phyloP scores from a whole-genome alignment of 2,888 invertebrate species.

The Dynastes grantii region DNA sequence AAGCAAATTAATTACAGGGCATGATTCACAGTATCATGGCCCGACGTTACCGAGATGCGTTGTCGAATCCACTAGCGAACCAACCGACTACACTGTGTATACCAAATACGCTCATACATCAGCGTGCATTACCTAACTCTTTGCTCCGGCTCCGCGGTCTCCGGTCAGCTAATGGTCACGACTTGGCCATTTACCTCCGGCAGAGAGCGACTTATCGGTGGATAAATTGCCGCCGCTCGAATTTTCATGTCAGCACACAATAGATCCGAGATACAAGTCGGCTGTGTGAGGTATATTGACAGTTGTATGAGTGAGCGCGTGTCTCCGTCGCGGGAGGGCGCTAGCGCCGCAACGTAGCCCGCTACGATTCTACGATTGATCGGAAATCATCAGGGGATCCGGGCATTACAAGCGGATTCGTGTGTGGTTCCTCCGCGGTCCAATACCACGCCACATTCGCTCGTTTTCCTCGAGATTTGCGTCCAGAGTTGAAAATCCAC shows the following conservation, averaged over 20 bases:
- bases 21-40: conserved; percentile 55
- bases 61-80: neutral
- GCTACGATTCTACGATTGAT: conserved; percentile 47
- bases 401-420: conserved; percentile 40
- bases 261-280: conserved; percentile 68
- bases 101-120: conserved; percentile 58
- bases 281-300: conserved; percentile 69
- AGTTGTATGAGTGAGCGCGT: conserved; percentile 67
- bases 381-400: conserved; percentile 45
- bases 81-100: neutral
- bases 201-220: conserved; percentile 74
- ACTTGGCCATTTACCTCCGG: conserved; percentile 77
- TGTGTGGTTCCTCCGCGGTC: conserved; percentile 42
- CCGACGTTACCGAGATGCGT: conserved; percentile 35
- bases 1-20: conserved; percentile 60
- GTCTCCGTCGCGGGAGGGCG: conserved; percentile 55
- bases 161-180: conserved; percentile 74
- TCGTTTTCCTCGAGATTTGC: conserved; percentile 19
- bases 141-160: conserved; percentile 54
- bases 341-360: conserved; percentile 46
- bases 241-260: conserved; percentile 73
- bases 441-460: conserved; percentile 16
- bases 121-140: conserved; percentile 64
- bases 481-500: conserved; percentile 20
- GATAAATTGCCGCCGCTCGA: conserved; percentile 74